These are phyloP conservation scores for Metalampra italica DNA, from an alignment of 2,888 invertebrate genomes.

Conservation along the genomic window DNA sequence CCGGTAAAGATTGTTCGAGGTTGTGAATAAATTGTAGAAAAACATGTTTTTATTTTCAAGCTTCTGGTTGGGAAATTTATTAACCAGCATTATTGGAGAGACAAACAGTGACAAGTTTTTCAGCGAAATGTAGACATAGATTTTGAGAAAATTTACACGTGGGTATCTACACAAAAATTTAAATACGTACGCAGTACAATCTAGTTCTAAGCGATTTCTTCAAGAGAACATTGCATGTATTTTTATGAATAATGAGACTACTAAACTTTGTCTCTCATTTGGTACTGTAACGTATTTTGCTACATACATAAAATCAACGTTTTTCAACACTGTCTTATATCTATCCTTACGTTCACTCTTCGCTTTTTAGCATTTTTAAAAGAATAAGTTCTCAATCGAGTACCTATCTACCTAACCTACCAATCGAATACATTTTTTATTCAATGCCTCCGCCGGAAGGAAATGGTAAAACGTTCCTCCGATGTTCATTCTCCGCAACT, in stretches of 20 bases:
- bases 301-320: no score
- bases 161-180: no score
- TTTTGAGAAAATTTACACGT: no score
- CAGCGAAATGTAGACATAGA: no score
- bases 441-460: not conserved
- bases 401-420: not conserved
- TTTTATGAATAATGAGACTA: no score
- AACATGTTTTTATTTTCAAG: slow-evolving; percentile 1
- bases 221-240: no score
- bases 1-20: not conserved
- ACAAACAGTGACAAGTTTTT: no score
- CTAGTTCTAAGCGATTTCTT: no score
- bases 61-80: no score
- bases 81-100: no score
- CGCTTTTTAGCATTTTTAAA: not conserved
- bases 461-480: not conserved
- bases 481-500: not conserved
- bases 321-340: not conserved
- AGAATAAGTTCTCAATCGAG: not conserved
- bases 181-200: no score
- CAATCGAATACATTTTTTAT: not conserved
- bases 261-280: no score
- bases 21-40: slow-evolving; percentile 3
- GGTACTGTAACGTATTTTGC: not conserved
- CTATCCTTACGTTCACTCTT: not conserved